Evolutionary conservation across 2,888 invertebrate species (phyloP).

Genomic region (Notodonta ziczac): DNA sequence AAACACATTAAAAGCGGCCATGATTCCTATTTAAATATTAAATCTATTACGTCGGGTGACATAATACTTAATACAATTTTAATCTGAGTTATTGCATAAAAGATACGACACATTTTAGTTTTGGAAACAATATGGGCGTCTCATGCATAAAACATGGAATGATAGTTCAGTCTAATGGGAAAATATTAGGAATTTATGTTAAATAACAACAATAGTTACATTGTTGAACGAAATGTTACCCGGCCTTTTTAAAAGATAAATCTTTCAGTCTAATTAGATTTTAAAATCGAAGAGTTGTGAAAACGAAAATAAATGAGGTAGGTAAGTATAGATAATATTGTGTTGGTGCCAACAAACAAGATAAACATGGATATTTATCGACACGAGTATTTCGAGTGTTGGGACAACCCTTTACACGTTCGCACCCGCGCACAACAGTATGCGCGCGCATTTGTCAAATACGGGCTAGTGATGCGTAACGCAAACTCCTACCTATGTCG

Average conservation of each 20-base stretch:
- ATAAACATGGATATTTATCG: slow-evolving; percentile 77
- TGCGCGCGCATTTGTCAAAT: slow-evolving; percentile 69
- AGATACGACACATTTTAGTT: slow-evolving; percentile 68
- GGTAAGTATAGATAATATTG: slow-evolving; percentile 59
- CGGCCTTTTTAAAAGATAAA: slow-evolving; percentile 30
- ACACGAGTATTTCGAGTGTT: slow-evolving; percentile 67
- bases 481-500: slow-evolving; percentile 78
- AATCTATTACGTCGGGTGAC: slow-evolving; percentile 78
- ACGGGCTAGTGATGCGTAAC: slow-evolving; percentile 83
- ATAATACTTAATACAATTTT: slow-evolving; percentile 81
- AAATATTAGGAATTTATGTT: slow-evolving; percentile 70
- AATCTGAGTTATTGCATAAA: slow-evolving; percentile 78
- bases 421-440: slow-evolving; percentile 60
- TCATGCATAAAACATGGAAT: slow-evolving; percentile 72
- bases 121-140: slow-evolving; percentile 76
- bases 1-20: slow-evolving; percentile 80
- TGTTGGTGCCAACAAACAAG: slow-evolving; percentile 63
- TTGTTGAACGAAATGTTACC: slow-evolving; percentile 48
- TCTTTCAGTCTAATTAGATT: slow-evolving; percentile 20
- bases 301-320: slow-evolving; percentile 33
- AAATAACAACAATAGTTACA: slow-evolving; percentile 71
- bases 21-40: slow-evolving; percentile 82
- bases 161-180: slow-evolving; percentile 62
- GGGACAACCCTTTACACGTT: slow-evolving; percentile 76
- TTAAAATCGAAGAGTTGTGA: slow-evolving; percentile 20